Base-by-base conservation (phyloP, 53 echinoderm and acorn worm species). In the Temnopleurus reevesii region DNA sequence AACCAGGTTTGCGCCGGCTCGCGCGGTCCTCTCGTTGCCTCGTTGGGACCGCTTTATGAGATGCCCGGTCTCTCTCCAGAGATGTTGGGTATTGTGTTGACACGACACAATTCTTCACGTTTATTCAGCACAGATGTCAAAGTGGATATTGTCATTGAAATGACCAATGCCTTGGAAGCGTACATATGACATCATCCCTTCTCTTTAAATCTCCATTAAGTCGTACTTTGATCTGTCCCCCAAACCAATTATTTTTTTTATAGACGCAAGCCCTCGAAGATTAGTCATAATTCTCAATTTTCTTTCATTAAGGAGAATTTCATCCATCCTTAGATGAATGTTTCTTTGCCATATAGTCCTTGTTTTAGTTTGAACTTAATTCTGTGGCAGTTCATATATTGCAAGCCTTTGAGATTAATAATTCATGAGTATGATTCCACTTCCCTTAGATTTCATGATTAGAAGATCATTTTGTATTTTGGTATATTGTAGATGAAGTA, bases 101-200 rank as follows among this genome's bases (percentile, higher is more conserved):
- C 83, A 83, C 17, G 56, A 55, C 83, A 83, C 83, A 36, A 55
- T 83, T 83, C 30, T 53, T 55, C 28, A 55, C 35, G 56, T 55
- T 83, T 55, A 83, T 83, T 83, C 34, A 35, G 36, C 54, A 55
- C 51, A 35, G 55, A 83, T 83, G 54, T 55, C 83, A 83, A 6
- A 49, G 80, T 46, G 80, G 80, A 29, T 17, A 47, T 80, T 7
- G 80, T 80, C 80, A n/a, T 51, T 21, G 3, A 63, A 33, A 63
- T 63, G 13, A 19, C 71, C 35, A 71, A 71, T 71, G 23, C 41
- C 71, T 38, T 23, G 21, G 21, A 35, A 15, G 18, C 71, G n/a
- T n/a, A 41, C 5, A 10, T n/a, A 17, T 71, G 71, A 21, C 41
- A n/a, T 71, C 12, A 17, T 71, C 41, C n/a, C 71, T 7, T 71